Base-by-base conservation (phyloP, 2,888 invertebrate genomes). In the Frankliniella fusca region DNA sequence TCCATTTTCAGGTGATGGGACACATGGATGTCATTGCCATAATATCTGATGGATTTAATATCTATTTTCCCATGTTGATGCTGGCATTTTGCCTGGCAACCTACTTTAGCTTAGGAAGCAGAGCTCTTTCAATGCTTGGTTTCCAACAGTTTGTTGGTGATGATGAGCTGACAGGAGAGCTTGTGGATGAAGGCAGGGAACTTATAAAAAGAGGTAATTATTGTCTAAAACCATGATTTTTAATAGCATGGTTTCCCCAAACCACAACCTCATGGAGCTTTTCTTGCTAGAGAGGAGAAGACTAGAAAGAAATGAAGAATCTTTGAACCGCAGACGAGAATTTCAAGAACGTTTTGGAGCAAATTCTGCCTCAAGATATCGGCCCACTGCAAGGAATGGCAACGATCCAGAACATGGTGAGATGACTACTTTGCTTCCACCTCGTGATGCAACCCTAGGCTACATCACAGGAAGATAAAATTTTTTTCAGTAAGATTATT, bases 11-110 rank as follows among this genome's bases (percentile, higher is more conserved):
- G 94, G 93, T 98, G 85, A 99, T 99, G 99, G 99, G 99, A 0
- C 99, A 99, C 88, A 97, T 99, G 97, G 98, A 99, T 88, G 97
- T 99, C 0, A 93, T 99, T 82, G 94, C 95, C 49, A 96, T 99
- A 84, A 95, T 99, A 85, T 95, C 98, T 0, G 95, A 98, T 88
- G 99, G 99, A 12, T 99, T 99, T 90, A 99, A 99, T 89, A 95
- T 99, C 82, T 99, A 99, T 89, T 98, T 99, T 88, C 99, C 99
- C 0, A 98, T 99, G 93, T 93, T 96, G 83, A 98, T 99, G 87
- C 92, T 99, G 83, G 92, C 94, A 79, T 93, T 99, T 85, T 98
- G 99, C 87, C 89, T 96, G 83, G 95, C 97, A 83, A 99, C 98
- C 0, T 97, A 97, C 90, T 95, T 97, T 87, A 96, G 96, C 86